Base-by-base conservation (phyloP, 2,797 vertebrate genomes). In the Silurus lanzhouensis region DNA sequence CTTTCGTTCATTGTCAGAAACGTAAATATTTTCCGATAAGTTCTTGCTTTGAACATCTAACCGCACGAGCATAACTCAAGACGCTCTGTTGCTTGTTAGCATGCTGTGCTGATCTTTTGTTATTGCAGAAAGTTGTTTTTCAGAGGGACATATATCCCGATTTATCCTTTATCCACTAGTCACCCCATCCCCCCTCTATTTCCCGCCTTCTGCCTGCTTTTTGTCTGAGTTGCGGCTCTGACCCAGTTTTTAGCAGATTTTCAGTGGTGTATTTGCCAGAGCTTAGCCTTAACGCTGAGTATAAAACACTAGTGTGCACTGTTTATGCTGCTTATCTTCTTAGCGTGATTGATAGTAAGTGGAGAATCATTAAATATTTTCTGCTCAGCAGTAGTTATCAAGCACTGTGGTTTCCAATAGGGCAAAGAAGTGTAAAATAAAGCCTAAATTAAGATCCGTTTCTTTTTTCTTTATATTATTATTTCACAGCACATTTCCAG, bases 181-280 rank as follows among this genome's bases (percentile, higher is more conserved):
- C 78, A 61, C 78, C 31, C 76, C 76, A 19, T 10, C 64, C 71
- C 79, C 70, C 14, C 38, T 76, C 83, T 52, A 52, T 52, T 10
- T 67, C 60, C 14, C 38, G 64, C 84, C 76, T 58, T n/a, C 71
- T 84, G 79, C 55, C 83, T 48, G 85, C 91, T 92, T 92, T 85
- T 88, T 91, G 70, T 92, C 87, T 91, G 89, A 89, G 87, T 90
- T 88, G 89, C 84, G 15, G 87, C 79, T 89, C 87, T 89, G 84
- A 85, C 83, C 81, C 78, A 25, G 87, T 90, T 91, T 88, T 85
- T 87, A 91, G 89, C 83, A 83, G 71, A 88, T 27, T 46, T 66
- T 58, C 64, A 46, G 67, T 48, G 74, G 38, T 64, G 66, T 70
- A 68, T 79, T 60, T 60, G 66, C 19, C 38, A 77, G 38, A 22